Evolutionary conservation across 2,113 vertebrate species (phyloP).

Genomic region (Butorides virescens): DNA sequence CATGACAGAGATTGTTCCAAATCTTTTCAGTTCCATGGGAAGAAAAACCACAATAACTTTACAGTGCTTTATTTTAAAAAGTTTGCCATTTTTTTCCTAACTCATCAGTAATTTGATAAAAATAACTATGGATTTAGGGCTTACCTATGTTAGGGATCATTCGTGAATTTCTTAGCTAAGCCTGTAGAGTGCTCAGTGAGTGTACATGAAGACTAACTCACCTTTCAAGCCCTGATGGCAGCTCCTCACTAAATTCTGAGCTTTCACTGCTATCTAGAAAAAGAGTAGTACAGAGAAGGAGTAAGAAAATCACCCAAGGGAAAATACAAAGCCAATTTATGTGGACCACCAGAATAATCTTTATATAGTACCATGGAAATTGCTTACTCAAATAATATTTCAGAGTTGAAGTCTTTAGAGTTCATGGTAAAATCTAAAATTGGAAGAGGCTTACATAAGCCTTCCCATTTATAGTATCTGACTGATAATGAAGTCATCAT

Average conservation of each 20-base stretch:
- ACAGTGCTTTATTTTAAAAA: not conserved
- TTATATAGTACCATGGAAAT: not conserved
- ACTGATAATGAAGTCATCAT: not conserved
- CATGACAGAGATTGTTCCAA: not conserved
- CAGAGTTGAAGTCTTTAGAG: not conserved
- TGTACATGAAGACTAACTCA: constrained; percentile 73
- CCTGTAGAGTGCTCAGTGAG: constrained; percentile 12
- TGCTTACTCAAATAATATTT: not conserved
- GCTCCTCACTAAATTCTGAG: constrained; percentile 91
- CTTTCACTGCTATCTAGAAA: constrained; percentile 93
- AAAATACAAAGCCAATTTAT: not conserved
- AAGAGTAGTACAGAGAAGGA: constrained; percentile 62
- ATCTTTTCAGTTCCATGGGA: not conserved
- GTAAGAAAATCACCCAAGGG: constrained; percentile 52
- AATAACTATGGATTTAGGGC: not conserved
- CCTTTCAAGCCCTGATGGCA: constrained; percentile 90
- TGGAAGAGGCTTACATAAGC: not conserved
- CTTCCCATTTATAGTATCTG: not conserved
- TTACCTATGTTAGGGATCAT: constrained; percentile 2
- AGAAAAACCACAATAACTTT: not conserved
- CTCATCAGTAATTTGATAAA: not conserved
- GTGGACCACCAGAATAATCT: not conserved
- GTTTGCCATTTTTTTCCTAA: not conserved
- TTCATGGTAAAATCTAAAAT: not conserved
- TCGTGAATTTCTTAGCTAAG: constrained; percentile 4